These are phyloP conservation scores for Frankliniella fusca DNA, from an alignment of 2,888 invertebrate species.

Conservation along the genomic window DNA sequence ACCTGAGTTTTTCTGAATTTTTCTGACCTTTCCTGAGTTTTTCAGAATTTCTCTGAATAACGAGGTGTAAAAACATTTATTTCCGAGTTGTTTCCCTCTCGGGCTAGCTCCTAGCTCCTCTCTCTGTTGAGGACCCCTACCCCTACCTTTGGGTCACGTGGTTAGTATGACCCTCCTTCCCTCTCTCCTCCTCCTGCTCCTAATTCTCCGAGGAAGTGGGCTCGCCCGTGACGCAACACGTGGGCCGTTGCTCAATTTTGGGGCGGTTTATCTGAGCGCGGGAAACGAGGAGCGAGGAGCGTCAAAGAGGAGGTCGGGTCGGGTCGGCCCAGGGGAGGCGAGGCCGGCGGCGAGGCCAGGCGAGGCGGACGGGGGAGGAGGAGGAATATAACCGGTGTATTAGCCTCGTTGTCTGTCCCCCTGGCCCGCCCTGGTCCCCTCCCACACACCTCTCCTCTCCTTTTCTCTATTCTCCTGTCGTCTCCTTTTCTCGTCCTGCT, in stretches of 20 bases:
- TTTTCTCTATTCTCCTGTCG: conserved; percentile 30
- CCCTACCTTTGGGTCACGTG: not conserved
- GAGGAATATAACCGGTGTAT: too few species aligned
- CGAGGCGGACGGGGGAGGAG: too few species aligned
- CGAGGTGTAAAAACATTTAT: too few species aligned
- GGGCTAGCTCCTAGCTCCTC: too few species aligned
- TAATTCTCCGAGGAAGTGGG: not conserved
- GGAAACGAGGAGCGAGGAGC: conserved; percentile 23
- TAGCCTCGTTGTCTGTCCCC: not conserved
- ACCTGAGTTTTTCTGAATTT: too few species aligned
- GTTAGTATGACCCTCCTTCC: not conserved
- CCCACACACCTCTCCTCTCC: not conserved
- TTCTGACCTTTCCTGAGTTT: too few species aligned
- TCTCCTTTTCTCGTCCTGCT: conserved; percentile 27
- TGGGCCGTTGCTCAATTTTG: conserved; percentile 14
- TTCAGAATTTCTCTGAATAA: too few species aligned
- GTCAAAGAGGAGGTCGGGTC: conserved; percentile 29
- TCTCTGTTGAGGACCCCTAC: too few species aligned
- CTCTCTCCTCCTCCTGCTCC: conserved; percentile 25
- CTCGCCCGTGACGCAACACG: conserved; percentile 28
- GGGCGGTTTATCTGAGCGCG: conserved; percentile 22
- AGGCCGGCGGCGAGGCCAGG: too few species aligned
- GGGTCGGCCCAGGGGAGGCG: too few species aligned
- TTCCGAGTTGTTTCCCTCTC: too few species aligned
- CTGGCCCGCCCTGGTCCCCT: too few species aligned